Evolutionary conservation across 30 jellyfish, hydroid and myxozoan species (phyloP).

Genomic region (Pelagia noctiluca): DNA sequence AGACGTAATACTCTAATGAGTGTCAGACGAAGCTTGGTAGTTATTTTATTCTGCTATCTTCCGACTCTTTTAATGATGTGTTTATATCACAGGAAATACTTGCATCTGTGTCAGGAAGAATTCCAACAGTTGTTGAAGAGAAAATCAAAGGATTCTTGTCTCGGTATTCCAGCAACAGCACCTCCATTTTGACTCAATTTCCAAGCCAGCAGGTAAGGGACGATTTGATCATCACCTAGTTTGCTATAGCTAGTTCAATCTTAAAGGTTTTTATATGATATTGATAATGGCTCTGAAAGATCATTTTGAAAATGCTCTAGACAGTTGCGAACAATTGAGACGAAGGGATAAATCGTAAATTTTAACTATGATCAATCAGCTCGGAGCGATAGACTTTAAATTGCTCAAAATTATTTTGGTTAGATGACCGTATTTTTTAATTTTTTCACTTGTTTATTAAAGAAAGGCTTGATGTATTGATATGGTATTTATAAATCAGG

Average conservation of each 20-base stretch:
- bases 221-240: not conserved
- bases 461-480: too few relatives aligned
- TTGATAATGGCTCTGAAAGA: not conserved
- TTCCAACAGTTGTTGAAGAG: conserved; percentile 87
- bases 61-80: not conserved
- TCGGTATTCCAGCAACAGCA: conserved; percentile 90
- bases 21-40: too few relatives aligned
- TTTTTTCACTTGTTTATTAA: too few relatives aligned
- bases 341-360: too few relatives aligned
- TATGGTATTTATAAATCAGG: too few relatives aligned
- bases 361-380: too few relatives aligned
- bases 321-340: too few relatives aligned
- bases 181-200: conserved; percentile 88
- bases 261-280: not conserved
- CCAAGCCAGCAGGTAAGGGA: conserved; percentile 97
- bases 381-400: too few relatives aligned
- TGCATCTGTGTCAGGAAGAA: conserved; percentile 91
- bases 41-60: not conserved
- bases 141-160: conserved; percentile 60
- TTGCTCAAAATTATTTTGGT: too few relatives aligned
- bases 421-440: too few relatives aligned
- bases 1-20: too few relatives aligned
- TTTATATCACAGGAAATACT: conserved; percentile 77
- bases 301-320: too few relatives aligned
- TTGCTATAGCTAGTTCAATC: not conserved